Conservation (phyloP, 1,140 invertebrate genomes). For the Hyposmocoma kahamanoa region DNA sequence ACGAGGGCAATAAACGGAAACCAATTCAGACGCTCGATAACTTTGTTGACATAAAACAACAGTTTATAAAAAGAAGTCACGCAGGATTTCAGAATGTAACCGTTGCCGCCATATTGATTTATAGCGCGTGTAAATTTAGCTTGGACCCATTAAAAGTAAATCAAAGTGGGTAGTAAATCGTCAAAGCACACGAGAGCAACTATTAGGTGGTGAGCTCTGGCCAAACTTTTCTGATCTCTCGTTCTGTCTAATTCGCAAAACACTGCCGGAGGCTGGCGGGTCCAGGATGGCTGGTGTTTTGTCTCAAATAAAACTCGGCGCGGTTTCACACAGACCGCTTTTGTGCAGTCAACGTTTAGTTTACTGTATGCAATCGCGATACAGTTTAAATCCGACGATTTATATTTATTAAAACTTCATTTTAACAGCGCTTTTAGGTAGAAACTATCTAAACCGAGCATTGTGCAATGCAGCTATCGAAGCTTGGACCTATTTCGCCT, state of each 20-base stretch:
- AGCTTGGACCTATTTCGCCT: no score
- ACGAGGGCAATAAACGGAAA: no score
- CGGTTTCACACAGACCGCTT: neutral
- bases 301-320: neutral
- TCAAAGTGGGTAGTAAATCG: conserved; percentile 31
- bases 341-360: conserved; percentile 1
- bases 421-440: no score
- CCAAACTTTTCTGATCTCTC: neutral
- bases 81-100: neutral
- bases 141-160: conserved; percentile 25
- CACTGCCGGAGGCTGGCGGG: neutral
- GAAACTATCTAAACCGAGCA: no score
- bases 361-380: no score
- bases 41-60: conserved; percentile 5
- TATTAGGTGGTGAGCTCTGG: neutral
- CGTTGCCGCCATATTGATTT: conserved; percentile 33
- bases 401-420: no score
- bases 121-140: conserved; percentile 27
- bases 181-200: conserved; percentile 15
- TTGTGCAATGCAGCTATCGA: no score
- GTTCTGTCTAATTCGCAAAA: neutral
- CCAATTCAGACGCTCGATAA: no score
- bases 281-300: neutral
- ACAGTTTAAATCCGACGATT: no score
- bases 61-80: conserved; percentile 8